These are phyloP conservation scores for Subacronicta megacephala DNA, from an alignment of 2,888 invertebrate species.

Conservation along the genomic window DNA sequence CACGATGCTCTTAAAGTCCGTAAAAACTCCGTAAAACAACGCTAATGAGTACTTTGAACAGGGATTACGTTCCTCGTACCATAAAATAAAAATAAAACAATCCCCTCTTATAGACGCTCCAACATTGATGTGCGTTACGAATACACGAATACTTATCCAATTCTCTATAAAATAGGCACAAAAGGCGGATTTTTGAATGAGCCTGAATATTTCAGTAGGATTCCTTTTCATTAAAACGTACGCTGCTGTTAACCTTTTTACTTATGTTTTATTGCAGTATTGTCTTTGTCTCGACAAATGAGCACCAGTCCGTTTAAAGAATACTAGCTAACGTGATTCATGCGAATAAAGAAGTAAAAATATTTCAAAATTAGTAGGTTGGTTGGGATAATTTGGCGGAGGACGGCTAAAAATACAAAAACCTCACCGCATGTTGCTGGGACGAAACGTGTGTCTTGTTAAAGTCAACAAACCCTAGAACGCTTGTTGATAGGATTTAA, in stretches of 20 bases:
- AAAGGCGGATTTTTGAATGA: slow-evolving; percentile 26
- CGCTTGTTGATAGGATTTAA: too few relatives aligned
- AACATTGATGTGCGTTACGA: background rate
- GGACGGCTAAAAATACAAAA: too few relatives aligned
- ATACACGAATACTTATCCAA: slow-evolving; percentile 3
- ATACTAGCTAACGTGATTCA: background rate
- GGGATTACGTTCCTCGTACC: background rate
- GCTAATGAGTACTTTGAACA: background rate
- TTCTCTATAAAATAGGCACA: slow-evolving; percentile 17
- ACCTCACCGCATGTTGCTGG: too few relatives aligned
- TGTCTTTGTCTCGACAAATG: slow-evolving; percentile 28
- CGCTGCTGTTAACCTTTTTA: slow-evolving; percentile 38
- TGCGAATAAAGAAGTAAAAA: background rate
- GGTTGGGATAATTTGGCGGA: background rate
- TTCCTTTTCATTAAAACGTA: slow-evolving; percentile 30
- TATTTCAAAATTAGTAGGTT: background rate
- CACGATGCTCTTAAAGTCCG: background rate
- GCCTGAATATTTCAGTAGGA: slow-evolving; percentile 32
- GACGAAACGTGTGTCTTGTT: too few relatives aligned
- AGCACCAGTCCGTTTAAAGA: slow-evolving; percentile 4
- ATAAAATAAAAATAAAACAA: background rate
- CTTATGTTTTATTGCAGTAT: slow-evolving; percentile 9
- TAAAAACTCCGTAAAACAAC: slow-evolving; percentile 2
- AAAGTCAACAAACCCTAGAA: too few relatives aligned
- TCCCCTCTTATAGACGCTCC: background rate